phyloP scores from a whole-genome alignment of 53 echinoderm and acorn worm species.

The Arbacia lixula region DNA sequence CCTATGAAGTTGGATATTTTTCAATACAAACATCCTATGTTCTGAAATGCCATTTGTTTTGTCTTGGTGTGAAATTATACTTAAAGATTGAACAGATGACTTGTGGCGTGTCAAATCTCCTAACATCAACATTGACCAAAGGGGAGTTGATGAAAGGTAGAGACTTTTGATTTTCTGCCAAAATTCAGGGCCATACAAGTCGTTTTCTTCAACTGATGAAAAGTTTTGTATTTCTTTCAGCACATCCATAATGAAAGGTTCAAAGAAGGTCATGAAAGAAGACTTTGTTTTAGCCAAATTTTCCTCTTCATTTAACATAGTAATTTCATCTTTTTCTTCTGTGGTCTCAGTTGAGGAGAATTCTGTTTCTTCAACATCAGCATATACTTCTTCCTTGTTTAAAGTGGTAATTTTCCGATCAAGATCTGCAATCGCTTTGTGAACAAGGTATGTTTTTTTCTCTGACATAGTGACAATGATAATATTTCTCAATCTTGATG shows the following conservation, averaged over 20 bases:
- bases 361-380: slow-evolving; percentile 3
- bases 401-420: neutral
- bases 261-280: neutral
- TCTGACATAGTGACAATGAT: slow-evolving; percentile 8
- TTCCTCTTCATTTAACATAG: neutral
- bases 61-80: neutral
- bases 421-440: neutral
- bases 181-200: neutral
- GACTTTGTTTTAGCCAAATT: neutral
- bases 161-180: neutral
- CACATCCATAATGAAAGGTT: neutral
- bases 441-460: slow-evolving; percentile 13
- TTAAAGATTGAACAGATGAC: neutral
- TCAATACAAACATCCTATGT: neutral
- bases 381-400: slow-evolving; percentile 12
- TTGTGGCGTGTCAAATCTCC: neutral
- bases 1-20: neutral
- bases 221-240: neutral
- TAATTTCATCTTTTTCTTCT: neutral
- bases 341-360: neutral
- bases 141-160: neutral
- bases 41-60: neutral
- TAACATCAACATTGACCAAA: neutral
- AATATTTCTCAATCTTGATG: neutral
- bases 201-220: neutral